Evolutionary conservation across 2,888 invertebrate species (phyloP).

Genomic region (Encarsia formosa): DNA sequence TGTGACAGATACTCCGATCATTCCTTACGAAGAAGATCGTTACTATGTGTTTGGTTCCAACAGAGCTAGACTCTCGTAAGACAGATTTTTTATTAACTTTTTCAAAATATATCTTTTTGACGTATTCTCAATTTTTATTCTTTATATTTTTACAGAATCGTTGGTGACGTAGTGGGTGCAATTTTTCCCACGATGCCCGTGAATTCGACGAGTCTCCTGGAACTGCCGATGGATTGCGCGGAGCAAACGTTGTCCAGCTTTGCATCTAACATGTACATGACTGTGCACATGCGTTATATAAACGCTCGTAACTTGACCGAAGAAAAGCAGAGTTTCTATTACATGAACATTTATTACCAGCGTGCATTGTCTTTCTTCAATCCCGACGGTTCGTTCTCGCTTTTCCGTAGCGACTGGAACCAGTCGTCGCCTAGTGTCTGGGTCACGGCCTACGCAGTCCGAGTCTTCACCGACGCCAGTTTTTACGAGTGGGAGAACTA

Average conservation of each 20-base stretch:
- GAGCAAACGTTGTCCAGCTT: slow-evolving; percentile 97
- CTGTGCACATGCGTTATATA: slow-evolving; percentile 84
- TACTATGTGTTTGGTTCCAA: slow-evolving; percentile 95
- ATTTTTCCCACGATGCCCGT: slow-evolving; percentile 91
- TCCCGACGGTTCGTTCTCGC: slow-evolving; percentile 83
- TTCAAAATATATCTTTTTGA: too few relatives aligned
- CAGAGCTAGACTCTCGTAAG: slow-evolving; percentile 61
- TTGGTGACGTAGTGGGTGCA: slow-evolving; percentile 90
- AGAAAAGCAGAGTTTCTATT: slow-evolving; percentile 77
- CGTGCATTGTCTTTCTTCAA: slow-evolving; percentile 88
- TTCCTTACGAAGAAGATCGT: slow-evolving; percentile 84
- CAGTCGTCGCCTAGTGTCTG: slow-evolving; percentile 84
- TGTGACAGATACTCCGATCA: slow-evolving; percentile 87
- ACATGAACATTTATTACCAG: slow-evolving; percentile 88
- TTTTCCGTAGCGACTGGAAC: slow-evolving; percentile 92
- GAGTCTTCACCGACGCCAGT: slow-evolving; percentile 85
- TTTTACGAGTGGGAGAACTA: slow-evolving; percentile 98
- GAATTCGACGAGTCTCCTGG: slow-evolving; percentile 75
- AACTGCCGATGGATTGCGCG: slow-evolving; percentile 84
- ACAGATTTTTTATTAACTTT: neutral
- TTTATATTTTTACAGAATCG: slow-evolving; percentile 56
- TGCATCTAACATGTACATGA: slow-evolving; percentile 88
- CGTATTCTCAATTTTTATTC: neutral
- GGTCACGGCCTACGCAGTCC: slow-evolving; percentile 87
- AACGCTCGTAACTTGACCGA: slow-evolving; percentile 80